Evolutionary conservation across 1,140 invertebrate species (phyloP).

Genomic region (Anagrus nilaparvatae): DNA sequence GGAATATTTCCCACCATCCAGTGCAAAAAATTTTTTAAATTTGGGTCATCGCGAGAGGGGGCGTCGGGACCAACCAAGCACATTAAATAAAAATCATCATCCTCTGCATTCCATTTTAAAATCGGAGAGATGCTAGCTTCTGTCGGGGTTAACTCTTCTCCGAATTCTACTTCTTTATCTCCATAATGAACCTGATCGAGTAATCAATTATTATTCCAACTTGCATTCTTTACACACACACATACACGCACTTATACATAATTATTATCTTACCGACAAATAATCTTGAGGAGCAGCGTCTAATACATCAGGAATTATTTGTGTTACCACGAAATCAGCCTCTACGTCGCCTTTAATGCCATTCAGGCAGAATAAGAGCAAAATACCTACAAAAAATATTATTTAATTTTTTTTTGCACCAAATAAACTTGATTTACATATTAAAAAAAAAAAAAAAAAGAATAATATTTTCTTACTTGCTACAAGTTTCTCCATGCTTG

Average conservation of each 20-base stretch:
- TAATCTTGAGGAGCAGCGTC: not conserved
- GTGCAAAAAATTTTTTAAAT: constrained; percentile 44
- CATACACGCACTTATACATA: too few species aligned
- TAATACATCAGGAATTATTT: constrained; percentile 11
- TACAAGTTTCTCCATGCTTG: too few species aligned
- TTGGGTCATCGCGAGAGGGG: constrained; percentile 35
- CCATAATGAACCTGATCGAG: constrained; percentile 42
- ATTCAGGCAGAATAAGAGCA: too few species aligned
- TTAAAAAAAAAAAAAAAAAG: too few species aligned
- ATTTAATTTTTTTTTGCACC: too few species aligned
- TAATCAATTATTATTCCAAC: too few species aligned
- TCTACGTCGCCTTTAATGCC: too few species aligned
- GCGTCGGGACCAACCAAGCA: constrained; percentile 38
- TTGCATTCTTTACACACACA: too few species aligned
- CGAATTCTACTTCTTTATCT: constrained; percentile 36
- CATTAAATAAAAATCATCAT: constrained; percentile 43
- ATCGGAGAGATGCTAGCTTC: constrained; percentile 35
- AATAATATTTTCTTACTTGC: too few species aligned
- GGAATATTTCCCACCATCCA: constrained; percentile 52
- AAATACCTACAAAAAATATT: too few species aligned
- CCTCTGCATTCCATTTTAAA: constrained; percentile 41
- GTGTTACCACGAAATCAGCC: too few species aligned
- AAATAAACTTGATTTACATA: too few species aligned
- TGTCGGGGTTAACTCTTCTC: constrained; percentile 46
- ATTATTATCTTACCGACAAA: constrained; percentile 6